Percentiles rank a stretch among this genome's conserved stretches.
These are phyloP conservation scores for Pentalonia nigronervosa DNA, from an alignment of 1,140 invertebrate species.

Conservation along the genomic window DNA sequence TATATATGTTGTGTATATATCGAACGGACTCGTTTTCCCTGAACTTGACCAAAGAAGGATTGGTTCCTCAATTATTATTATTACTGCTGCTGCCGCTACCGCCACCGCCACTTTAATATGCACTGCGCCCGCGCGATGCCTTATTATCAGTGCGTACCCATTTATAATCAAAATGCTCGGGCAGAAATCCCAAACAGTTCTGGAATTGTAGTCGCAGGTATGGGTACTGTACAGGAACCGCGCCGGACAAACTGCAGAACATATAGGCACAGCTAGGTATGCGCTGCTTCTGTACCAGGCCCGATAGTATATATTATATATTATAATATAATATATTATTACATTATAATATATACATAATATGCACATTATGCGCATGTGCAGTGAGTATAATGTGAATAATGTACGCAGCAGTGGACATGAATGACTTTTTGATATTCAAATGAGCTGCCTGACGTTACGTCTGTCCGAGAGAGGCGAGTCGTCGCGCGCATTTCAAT, in stretches of 20 bases:
- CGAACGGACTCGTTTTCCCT: slow-evolving; percentile 25
- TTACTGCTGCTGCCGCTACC: background rate
- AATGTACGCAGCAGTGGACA: background rate
- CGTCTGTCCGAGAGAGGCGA: background rate
- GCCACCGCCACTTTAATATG: background rate
- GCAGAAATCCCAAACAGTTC: background rate
- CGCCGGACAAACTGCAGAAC: background rate
- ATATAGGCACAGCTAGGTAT: background rate
- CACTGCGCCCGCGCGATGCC: background rate
- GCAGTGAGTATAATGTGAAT: background rate
- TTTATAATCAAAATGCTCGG: slow-evolving; percentile 1
- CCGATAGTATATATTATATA: background rate
- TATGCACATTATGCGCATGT: background rate
- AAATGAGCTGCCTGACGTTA: slow-evolving; percentile 6
- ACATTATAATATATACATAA: background rate
- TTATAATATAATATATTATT: background rate
- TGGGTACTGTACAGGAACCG: background rate
- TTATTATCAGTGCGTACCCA: slow-evolving; percentile 16
- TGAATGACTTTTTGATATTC: slow-evolving; percentile 50
- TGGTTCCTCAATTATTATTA: slow-evolving; percentile 43
- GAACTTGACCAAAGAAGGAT: slow-evolving; percentile 53
- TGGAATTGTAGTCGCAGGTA: too few species aligned
- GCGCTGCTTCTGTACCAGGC: background rate
- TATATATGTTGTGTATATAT: background rate
- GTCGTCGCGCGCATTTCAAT: slow-evolving; percentile 37